Evolutionary conservation across 2,797 vertebrate species (phyloP).

Genomic region (Takifugu rubripes): DNA sequence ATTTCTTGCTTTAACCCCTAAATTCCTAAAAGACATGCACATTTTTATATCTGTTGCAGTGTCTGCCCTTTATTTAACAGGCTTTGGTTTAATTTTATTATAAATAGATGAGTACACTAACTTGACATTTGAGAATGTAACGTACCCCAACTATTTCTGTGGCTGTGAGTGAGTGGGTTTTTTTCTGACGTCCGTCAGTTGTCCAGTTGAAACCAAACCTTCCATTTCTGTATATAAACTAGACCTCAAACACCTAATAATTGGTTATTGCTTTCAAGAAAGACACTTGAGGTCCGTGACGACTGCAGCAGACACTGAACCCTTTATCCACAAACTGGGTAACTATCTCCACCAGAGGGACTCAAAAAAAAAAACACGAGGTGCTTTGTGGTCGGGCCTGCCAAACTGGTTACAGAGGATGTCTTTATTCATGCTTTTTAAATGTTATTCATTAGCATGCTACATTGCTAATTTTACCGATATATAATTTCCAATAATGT

Average conservation of each 20-base stretch:
- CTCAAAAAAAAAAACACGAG: slow-evolving; percentile 32
- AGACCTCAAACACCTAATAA: slow-evolving; percentile 44
- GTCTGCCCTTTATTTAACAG: slow-evolving; percentile 43
- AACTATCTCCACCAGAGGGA: not conserved
- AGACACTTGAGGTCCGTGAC: slow-evolving; percentile 27
- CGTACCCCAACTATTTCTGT: slow-evolving; percentile 9
- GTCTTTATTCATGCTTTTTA: slow-evolving; percentile 45
- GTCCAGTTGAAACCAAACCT: slow-evolving; percentile 40
- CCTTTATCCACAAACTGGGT: slow-evolving; percentile 39
- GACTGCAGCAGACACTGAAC: slow-evolving; percentile 38
- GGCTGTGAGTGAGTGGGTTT: slow-evolving; percentile 9
- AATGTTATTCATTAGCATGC: slow-evolving; percentile 33
- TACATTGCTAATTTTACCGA: slow-evolving; percentile 35
- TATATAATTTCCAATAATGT: no score
- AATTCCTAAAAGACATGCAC: slow-evolving; percentile 41
- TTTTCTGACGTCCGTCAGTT: slow-evolving; percentile 31
- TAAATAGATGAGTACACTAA: slow-evolving; percentile 31
- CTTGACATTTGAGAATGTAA: slow-evolving; percentile 27
- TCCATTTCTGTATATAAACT: slow-evolving; percentile 27
- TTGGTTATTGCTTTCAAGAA: slow-evolving; percentile 34
- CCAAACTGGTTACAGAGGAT: slow-evolving; percentile 38
- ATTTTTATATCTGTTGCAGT: slow-evolving; percentile 29
- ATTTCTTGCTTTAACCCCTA: slow-evolving; percentile 19
- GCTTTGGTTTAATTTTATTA: slow-evolving; percentile 36
- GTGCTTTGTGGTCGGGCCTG: slow-evolving; percentile 31